Evolutionary conservation across 1,140 invertebrate genomes (phyloP), one percentile per base, ranked within the genome.

Genomic region (Pseudoatta argentina): DNA sequence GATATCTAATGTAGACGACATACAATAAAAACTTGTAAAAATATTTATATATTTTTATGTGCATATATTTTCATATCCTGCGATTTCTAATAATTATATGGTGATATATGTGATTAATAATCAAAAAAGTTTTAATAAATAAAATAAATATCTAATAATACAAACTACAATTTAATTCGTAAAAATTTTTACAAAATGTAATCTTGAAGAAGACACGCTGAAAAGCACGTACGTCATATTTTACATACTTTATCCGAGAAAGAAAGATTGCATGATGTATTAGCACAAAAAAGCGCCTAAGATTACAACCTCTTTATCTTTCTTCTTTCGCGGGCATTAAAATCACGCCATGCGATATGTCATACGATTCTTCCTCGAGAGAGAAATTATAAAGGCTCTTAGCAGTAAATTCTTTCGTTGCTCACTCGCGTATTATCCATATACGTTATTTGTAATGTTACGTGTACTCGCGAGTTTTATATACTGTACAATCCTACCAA

Each of bases 261-360:
- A 82, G 39, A 73, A 83, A 83, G 27, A 73, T 73, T 73, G 55
- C 39, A 73, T 73, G 79, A 83, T 83, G 55, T 63, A 83, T 75
- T 83, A 83, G 55, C 69, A 8, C 30, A 39, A 39, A 39, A 73
- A 83, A 48, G 18, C 24, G 30, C 61, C 27, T 61, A 83, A 73
- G 79, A 83, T 83, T 75, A 83, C 79, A 59, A 61, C 24, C 34
- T 72, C 55, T 83, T 83, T 82, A 73, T 82, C 48, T 63, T 67
- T 61, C 79, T 75, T 73, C 55, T 59, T 73, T 7, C 55, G 24
- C 55, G 14, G 55, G 6, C 39, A 24, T 73, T 83, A 75, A 75
- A 83, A 83, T 83, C 79, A 75, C 44, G 39, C 24, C n/a, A 18
- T 57, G 24, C 39, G 67, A 82, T 73, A 72, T 27, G 69, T 75